Evolutionary conservation across 2,888 invertebrate genomes (phyloP).

Genomic region (Crepidodera aurea): DNA sequence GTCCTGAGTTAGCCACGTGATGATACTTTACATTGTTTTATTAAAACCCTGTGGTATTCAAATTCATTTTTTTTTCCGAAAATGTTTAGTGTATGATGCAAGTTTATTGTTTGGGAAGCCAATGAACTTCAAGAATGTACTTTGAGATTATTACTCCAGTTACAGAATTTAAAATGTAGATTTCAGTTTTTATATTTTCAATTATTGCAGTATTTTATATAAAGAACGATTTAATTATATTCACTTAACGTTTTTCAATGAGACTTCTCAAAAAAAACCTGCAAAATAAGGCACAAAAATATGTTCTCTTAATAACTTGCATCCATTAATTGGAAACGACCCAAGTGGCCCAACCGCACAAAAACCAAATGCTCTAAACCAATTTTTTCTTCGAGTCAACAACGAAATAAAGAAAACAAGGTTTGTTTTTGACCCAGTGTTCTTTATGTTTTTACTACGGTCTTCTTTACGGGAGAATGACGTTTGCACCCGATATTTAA

Average conservation of each 20-base stretch:
- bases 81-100: conserved; percentile 2
- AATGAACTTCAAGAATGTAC: conserved; percentile 2
- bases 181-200: too few relatives aligned
- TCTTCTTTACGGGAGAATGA: neutral
- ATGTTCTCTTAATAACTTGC: conserved; percentile 11
- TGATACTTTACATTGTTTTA: conserved; percentile 25
- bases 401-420: conserved; percentile 8
- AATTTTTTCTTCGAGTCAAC: conserved; percentile 5
- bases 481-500: neutral
- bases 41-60: conserved; percentile 21
- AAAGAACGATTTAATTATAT: too few relatives aligned
- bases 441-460: conserved; percentile 10
- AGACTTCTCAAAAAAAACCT: too few relatives aligned
- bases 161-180: too few relatives aligned
- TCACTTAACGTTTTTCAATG: too few relatives aligned
- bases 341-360: conserved; percentile 5
- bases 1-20: conserved; percentile 19
- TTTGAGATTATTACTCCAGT: too few relatives aligned
- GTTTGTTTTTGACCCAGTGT: conserved; percentile 18
- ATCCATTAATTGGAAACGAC: conserved; percentile 17
- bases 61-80: conserved; percentile 9
- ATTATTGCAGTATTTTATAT: too few relatives aligned
- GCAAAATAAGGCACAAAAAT: conserved; percentile 12
- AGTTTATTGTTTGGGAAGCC: conserved; percentile 1
- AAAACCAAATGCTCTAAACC: conserved; percentile 14